Percentiles rank a stretch among this genome's conserved stretches.
phyloP scores from a whole-genome alignment of 2,888 invertebrate species.

The Cyrtodaria siliqua region DNA sequence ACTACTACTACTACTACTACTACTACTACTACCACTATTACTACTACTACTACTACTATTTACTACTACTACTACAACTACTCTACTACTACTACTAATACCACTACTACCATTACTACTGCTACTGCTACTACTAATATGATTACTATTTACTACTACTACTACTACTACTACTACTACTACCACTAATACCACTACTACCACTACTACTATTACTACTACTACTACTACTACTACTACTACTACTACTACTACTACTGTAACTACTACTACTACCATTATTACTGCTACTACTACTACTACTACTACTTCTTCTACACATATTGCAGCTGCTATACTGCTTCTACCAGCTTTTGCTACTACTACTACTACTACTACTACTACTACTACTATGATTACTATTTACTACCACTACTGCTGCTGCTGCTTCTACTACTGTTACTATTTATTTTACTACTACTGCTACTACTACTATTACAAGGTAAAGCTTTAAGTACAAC shows the following conservation, averaged over 20 bases:
- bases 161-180: no score
- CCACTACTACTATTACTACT: conserved; percentile 8
- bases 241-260: conserved; percentile 17
- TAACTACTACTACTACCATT: conserved; percentile 8
- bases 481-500: no score
- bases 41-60: no score
- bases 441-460: neutral
- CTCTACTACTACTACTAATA: neutral
- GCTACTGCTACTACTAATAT: neutral
- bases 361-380: conserved; percentile 17
- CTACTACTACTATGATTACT: conserved; percentile 15
- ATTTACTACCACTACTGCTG: conserved; percentile 10
- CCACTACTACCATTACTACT: neutral
- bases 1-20: no score
- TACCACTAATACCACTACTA: neutral
- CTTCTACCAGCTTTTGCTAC: conserved; percentile 9
- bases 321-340: conserved; percentile 5
- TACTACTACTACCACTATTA: no score
- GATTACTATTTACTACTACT: no score
- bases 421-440: conserved; percentile 5
- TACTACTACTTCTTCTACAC: conserved; percentile 2
- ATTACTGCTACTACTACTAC: conserved; percentile 5
- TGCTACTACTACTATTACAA: neutral
- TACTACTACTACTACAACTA: conserved; percentile 1
- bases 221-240: conserved; percentile 15